A percentile compares a stretch with the other conserved stretches of the same genome.
Conservation (phyloP, 2,797 vertebrate genomes). For the Neoniphon sammara region DNA sequence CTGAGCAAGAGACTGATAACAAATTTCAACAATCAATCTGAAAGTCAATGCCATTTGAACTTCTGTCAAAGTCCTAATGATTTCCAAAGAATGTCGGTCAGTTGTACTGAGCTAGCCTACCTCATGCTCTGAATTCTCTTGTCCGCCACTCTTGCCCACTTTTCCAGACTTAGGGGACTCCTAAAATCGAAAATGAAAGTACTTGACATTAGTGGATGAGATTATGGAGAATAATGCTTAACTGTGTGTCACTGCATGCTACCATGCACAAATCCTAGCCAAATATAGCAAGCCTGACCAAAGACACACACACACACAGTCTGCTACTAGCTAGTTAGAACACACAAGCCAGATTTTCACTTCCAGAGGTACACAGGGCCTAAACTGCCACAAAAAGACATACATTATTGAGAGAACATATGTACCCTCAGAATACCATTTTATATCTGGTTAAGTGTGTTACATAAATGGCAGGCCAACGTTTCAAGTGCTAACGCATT, state of each 20-base stretch:
- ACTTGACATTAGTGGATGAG: conserved; percentile 3
- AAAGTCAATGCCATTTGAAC: conserved; percentile 10
- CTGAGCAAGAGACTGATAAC: neutral
- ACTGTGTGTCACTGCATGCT: conserved; percentile 24
- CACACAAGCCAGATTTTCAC: conserved; percentile 28
- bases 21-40: neutral
- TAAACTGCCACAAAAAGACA: neutral
- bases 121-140: conserved; percentile 85
- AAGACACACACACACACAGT: conserved; percentile 21
- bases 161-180: conserved; percentile 84
- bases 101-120: conserved; percentile 55
- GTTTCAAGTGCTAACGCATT: conserved; percentile 29
- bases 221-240: conserved; percentile 6
- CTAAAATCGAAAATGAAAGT: conserved; percentile 64
- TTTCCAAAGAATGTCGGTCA: neutral
- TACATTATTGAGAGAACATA: rapidly evolving
- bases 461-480: neutral
- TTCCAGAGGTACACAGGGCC: neutral
- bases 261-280: conserved; percentile 36
- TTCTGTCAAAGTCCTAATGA: conserved; percentile 6
- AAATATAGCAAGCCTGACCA: conserved; percentile 61
- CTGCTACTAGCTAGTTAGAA: conserved; percentile 26
- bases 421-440: neutral
- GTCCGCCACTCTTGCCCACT: conserved; percentile 82
- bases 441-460: neutral